These are phyloP conservation scores for Dolichoris vasculosae DNA, from an alignment of 1,140 invertebrate genomes.

Conservation along the genomic window DNA sequence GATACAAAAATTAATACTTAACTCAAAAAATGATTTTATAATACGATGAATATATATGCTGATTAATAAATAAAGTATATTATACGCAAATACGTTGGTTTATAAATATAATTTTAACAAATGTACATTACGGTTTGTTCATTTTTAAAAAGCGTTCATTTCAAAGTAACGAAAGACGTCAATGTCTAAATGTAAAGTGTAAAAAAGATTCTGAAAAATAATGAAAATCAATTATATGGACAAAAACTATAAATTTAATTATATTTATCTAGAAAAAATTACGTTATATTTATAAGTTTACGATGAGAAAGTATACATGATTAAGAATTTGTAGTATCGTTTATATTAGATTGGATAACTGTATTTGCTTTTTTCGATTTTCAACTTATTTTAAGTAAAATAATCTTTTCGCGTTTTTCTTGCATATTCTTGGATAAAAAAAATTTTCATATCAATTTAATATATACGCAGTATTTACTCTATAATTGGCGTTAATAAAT, in stretches of 20 bases:
- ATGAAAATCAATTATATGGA: conserved; percentile 16
- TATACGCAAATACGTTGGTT: background rate
- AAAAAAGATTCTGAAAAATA: conserved; percentile 15
- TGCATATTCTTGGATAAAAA: too few relatives aligned
- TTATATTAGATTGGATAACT: too few relatives aligned
- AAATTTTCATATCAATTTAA: background rate
- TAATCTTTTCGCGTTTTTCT: too few relatives aligned
- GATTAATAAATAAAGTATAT: background rate
- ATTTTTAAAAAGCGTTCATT: background rate
- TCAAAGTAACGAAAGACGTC: conserved; percentile 4
- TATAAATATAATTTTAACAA: background rate
- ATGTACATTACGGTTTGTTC: background rate
- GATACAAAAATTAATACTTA: background rate
- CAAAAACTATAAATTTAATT: background rate
- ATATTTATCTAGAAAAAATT: background rate
- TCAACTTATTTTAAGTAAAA: too few relatives aligned
- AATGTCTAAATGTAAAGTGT: conserved; percentile 13
- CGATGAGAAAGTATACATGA: too few relatives aligned
- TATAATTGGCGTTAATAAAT: background rate
- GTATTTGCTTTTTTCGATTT: too few relatives aligned
- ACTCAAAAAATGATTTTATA: conserved; percentile 12
- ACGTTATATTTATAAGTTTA: too few relatives aligned
- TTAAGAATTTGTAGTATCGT: too few relatives aligned
- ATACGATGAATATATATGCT: conserved; percentile 1
- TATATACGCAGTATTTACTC: too few relatives aligned